These are phyloP conservation scores for Zoroaster sp. DNA, from an alignment of 53 echinoderm and acorn worm species.

Conservation along the genomic window DNA sequence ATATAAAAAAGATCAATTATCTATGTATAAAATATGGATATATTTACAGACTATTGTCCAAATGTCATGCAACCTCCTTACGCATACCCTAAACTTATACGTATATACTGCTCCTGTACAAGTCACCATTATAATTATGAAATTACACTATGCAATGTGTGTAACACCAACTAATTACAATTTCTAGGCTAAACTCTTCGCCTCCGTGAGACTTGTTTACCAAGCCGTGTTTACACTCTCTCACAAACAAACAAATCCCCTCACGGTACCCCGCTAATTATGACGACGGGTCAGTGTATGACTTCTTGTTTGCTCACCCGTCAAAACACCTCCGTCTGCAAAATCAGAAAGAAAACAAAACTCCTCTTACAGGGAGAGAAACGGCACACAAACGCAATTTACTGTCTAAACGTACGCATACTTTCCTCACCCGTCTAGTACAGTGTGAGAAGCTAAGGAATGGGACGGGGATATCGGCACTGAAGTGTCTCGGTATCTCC, in stretches of 20 bases:
- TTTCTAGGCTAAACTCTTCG: background rate
- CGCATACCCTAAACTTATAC: too few relatives aligned
- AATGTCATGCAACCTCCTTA: too few relatives aligned
- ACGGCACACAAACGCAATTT: background rate
- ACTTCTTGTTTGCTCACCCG: slow-evolving; percentile 27
- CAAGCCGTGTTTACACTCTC: background rate
- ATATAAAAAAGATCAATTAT: too few relatives aligned
- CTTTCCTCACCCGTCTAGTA: background rate
- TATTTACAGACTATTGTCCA: too few relatives aligned
- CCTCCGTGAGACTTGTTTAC: background rate
- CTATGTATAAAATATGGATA: too few relatives aligned
- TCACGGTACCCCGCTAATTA: background rate
- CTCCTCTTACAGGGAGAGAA: background rate
- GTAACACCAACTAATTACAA: slow-evolving; percentile 16
- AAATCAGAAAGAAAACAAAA: slow-evolving; percentile 42
- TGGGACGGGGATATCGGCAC: too few relatives aligned
- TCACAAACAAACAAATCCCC: background rate
- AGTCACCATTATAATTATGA: background rate
- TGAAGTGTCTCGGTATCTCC: too few relatives aligned
- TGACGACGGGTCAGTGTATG: slow-evolving; percentile 11
- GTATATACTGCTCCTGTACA: background rate
- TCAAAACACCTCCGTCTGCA: slow-evolving; percentile 29
- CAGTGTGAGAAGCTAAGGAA: background rate
- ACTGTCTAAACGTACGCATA: background rate
- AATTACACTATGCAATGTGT: background rate